Evolutionary conservation across 2,888 invertebrate species (phyloP).

Genomic region (Rhyacophila evoluta): DNA sequence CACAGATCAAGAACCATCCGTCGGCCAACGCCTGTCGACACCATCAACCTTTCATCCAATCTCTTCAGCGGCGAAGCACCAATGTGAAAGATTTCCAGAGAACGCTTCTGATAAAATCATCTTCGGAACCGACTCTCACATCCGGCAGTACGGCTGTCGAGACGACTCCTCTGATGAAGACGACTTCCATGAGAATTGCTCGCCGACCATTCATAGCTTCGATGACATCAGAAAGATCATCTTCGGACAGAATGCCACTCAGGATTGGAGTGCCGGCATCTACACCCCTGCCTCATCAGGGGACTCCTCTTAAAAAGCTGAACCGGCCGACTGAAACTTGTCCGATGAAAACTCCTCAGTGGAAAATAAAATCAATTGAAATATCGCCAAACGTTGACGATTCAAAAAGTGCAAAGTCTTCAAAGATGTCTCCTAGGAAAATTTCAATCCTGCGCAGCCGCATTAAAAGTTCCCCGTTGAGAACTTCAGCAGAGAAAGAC

Average conservation of each 20-base stretch:
- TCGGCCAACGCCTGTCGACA: constrained; percentile 32
- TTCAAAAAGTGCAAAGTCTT: background rate
- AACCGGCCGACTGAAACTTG: background rate
- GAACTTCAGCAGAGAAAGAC: background rate
- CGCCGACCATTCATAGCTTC: constrained; percentile 43
- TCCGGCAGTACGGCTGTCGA: constrained; percentile 28
- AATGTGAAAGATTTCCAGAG: constrained; percentile 25
- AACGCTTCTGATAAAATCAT: constrained; percentile 9
- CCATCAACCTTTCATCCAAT: constrained; percentile 44
- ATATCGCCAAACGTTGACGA: background rate
- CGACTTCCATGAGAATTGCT: constrained; percentile 25
- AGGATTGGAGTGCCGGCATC: constrained; percentile 37
- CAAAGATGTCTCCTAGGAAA: background rate
- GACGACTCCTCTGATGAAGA: constrained; percentile 40
- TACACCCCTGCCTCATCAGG: too few relatives aligned
- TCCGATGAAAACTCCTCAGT: background rate
- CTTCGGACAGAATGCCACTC: constrained; percentile 46
- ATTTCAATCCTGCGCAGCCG: background rate
- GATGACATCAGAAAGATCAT: constrained; percentile 52
- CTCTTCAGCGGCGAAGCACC: constrained; percentile 23
- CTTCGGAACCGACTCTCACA: background rate
- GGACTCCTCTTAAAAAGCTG: background rate
- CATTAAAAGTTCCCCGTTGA: background rate
- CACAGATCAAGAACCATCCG: constrained; percentile 59
- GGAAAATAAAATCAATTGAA: background rate